Evolutionary conservation across 2,888 invertebrate genomes (phyloP), one percentile per base, ranked within the genome.

Genomic region (Lypha dubia): DNA sequence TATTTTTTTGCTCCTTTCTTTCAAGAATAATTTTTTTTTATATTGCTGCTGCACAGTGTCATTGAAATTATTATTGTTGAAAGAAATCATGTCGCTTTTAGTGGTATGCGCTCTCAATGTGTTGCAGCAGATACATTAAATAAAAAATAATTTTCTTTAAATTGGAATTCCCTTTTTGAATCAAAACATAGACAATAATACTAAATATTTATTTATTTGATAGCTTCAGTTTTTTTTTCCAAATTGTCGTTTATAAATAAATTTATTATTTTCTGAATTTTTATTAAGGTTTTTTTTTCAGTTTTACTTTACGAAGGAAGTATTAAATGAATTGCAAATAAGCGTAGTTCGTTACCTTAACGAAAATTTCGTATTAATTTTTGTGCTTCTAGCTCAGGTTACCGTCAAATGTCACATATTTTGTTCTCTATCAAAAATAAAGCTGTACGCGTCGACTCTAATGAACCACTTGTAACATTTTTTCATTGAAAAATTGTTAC

Each of bases 291-390:
- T 22, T 32, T 65, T n/a, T 49, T 13, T 53, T 0, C n/a, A n/a
- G n/a, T n/a, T 68, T 49, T 73, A 35, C n/a, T 46, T 32, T 1
- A 38, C 73, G 62, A 44, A 62, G 73, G 73, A 62, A 76, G 67
- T 60, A 41, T 60, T 24, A 62, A 74, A 79, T 67, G 71, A 83
- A 83, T 60, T 73, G 46, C 71, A 79, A 71, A 65, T 63, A 35
- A 60, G 56, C 68, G 56, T 60, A 38, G 79, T 24, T 67, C 38
- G 73, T 46, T 79, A 73, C 32, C 70, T 63, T 41, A 70, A 63
- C 44, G 17, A 35, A 53, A 68, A 5, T 60, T 51, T 77, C 3
- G 13, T 35, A 68, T 51, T 35, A 51, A 20, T 51, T 79, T 46
- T 63, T 65, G 38, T 32, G 56, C 58, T 41, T 20, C 13, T 46